Evolutionary conservation across 2,113 vertebrate species (phyloP).

Genomic region (Ahaetulla prasina): DNA sequence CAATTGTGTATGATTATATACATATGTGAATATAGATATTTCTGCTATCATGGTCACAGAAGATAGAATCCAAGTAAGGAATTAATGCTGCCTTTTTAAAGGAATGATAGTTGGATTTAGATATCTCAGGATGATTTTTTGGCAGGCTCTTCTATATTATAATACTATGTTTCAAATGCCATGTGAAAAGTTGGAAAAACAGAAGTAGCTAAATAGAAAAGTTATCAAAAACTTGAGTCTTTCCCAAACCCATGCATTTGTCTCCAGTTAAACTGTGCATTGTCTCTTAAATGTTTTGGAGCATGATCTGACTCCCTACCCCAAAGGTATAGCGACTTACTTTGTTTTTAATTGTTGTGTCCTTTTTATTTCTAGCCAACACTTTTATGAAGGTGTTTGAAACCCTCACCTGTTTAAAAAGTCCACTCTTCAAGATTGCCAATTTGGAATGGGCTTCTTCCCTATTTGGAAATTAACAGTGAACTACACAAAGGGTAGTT

Average conservation of each 20-base stretch:
- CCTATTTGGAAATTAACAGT: not conserved
- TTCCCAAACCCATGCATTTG: not conserved
- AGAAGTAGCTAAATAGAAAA: not conserved
- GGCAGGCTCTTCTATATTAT: not conserved
- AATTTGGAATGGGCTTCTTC: not conserved
- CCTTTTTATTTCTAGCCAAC: not conserved
- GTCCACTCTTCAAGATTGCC: not conserved
- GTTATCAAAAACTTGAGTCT: not conserved
- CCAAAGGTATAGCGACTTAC: not conserved
- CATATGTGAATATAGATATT: not conserved
- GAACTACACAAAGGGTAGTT: not conserved
- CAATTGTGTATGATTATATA: not conserved
- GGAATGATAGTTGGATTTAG: not conserved
- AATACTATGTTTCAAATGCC: not conserved
- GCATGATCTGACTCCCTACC: too few relatives aligned
- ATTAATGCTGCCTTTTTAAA: not conserved
- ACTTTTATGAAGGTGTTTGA: not conserved
- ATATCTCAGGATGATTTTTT: not conserved
- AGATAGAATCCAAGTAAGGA: not conserved
- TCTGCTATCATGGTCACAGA: not conserved
- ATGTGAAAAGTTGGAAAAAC: not conserved
- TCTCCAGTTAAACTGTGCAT: not conserved
- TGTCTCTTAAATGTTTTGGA: not conserved
- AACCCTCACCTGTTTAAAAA: not conserved
- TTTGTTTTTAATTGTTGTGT: not conserved